Conservation (phyloP, 1,140 invertebrate species). For the Pseudomyrmex pallidus region DNA sequence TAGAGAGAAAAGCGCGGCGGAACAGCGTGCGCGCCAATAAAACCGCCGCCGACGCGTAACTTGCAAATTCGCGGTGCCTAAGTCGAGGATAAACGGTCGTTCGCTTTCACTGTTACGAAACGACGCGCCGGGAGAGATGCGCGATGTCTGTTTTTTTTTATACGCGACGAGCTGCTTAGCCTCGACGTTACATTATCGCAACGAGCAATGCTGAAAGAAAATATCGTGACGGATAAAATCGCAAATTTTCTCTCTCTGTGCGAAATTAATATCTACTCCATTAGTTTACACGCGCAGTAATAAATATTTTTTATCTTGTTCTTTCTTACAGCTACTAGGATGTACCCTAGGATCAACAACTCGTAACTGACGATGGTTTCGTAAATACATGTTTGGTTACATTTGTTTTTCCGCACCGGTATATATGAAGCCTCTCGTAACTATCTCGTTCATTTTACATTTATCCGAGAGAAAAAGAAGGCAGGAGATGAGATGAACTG, state of each 20-base stretch:
- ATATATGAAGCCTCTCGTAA: constrained; percentile 76
- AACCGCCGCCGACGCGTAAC: constrained; percentile 77
- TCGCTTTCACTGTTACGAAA: constrained; percentile 23
- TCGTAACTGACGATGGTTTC: constrained; percentile 45
- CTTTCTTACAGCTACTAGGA: neutral
- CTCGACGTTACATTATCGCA: neutral
- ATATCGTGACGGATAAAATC: neutral
- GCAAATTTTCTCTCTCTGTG: neutral
- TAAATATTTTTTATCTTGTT: neutral
- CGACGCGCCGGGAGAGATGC: neutral
- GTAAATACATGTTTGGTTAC: constrained; percentile 32
- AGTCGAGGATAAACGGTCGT: constrained; percentile 60
- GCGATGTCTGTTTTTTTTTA: neutral
- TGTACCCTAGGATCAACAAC: neutral
- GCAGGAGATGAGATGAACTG: constrained; percentile 16
- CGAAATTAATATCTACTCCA: too few species aligned
- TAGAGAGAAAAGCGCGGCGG: constrained; percentile 53
- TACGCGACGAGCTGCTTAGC: neutral
- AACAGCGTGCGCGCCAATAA: constrained; percentile 66
- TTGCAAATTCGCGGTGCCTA: constrained; percentile 80
- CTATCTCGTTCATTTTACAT: constrained; percentile 83
- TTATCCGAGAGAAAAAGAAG: constrained; percentile 57
- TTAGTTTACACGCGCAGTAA: too few species aligned
- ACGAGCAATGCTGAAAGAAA: neutral
- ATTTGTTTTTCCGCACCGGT: constrained; percentile 48